phyloP scores from a whole-genome alignment of 23 tunicate species.

The Corella eumyota region DNA sequence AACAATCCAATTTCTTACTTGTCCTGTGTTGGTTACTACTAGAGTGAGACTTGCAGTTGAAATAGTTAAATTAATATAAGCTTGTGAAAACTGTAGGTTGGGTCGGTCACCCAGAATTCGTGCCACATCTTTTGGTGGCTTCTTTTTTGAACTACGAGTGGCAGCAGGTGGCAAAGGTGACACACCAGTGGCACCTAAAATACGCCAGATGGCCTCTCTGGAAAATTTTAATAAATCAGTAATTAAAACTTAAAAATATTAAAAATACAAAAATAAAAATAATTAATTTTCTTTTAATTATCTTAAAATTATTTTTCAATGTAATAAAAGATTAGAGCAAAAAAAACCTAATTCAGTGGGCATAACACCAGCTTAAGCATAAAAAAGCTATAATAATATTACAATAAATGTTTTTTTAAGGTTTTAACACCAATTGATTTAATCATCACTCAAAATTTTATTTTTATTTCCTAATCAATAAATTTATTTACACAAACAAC shows the following conservation, averaged over 20 bases:
- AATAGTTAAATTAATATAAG: slow-evolving; percentile 70
- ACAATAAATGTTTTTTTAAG: no score
- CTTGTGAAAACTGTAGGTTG: slow-evolving; percentile 54
- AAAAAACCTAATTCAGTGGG: no score
- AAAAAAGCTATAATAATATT: no score
- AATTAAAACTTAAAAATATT: not conserved
- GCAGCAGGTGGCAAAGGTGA: slow-evolving; percentile 44
- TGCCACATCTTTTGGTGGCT: slow-evolving; percentile 81
- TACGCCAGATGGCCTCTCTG: slow-evolving; percentile 94
- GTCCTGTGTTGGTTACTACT: slow-evolving; percentile 81
- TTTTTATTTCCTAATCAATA: no score
- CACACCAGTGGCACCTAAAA: slow-evolving; percentile 47
- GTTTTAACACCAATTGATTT: no score
- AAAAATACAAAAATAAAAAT: not conserved
- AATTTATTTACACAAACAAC: no score
- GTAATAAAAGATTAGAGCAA: no score
- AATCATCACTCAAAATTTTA: no score
- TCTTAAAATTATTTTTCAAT: slow-evolving; percentile 1
- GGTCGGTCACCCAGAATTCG: slow-evolving; percentile 66
- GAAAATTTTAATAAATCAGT: no score
- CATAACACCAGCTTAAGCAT: no score
- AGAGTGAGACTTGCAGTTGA: slow-evolving; percentile 91
- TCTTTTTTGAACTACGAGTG: slow-evolving; percentile 43
- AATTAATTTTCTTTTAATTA: not conserved
- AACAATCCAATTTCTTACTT: no score